Evolutionary conservation across 64 coral and sea anemone species (phyloP).

Genomic region (Anthopleura sola): DNA sequence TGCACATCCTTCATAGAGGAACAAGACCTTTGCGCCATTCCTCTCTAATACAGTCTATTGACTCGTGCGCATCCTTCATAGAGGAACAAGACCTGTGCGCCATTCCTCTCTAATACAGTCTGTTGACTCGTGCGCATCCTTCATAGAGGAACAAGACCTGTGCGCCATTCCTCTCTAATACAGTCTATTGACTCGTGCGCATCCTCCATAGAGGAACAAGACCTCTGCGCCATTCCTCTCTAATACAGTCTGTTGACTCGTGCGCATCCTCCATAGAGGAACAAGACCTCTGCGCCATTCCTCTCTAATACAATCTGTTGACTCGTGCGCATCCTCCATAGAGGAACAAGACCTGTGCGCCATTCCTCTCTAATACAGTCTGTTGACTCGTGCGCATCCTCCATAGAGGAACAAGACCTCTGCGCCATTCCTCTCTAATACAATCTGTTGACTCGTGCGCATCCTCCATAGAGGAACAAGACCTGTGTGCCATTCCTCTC

Average conservation of each 20-base stretch:
- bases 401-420: no score
- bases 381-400: background rate
- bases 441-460: background rate
- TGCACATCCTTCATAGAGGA: background rate
- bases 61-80: background rate
- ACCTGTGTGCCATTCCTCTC: background rate
- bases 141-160: no score
- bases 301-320: no score
- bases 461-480: background rate
- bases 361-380: no score
- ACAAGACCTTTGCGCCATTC: background rate
- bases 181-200: no score
- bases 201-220: background rate
- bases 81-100: background rate
- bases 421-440: no score
- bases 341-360: no score
- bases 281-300: no score
- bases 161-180: no score
- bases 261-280: background rate
- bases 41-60: background rate
- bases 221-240: background rate
- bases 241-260: background rate
- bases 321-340: no score
- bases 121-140: background rate
- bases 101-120: background rate